Base-by-base conservation (phyloP, 92 coral and sea anemone species). In the Zoanthus solanderi region DNA sequence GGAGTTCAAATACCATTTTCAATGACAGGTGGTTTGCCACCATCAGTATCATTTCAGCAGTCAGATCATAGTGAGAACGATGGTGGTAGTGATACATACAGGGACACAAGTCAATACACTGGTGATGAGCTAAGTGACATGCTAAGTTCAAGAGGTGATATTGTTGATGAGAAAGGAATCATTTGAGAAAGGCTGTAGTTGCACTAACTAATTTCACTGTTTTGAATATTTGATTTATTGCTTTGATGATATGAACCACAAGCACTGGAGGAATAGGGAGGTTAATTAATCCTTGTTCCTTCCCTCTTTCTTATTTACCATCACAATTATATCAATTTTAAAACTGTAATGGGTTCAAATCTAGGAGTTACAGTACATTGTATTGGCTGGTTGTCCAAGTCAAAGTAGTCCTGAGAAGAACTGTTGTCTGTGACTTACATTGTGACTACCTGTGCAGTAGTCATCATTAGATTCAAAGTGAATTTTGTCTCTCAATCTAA, bases 31-130 rank as follows among this genome's bases (percentile, higher is more conserved):
- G 85, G 73, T 31, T 28, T 81, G 28, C 76, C 42, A 50, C 85
- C 85, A 47, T 69, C 85, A 46, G 28, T 65, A 75, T 66, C 85
- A 18, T 46, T 66, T 28, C 85, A 7, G 6, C 75, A 81, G 28
- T 65, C 85, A 9, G 53, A 13, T 47, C 44, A 63, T 3, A 81
- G 85, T 66, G 85, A 81, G 6, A 68, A 87, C 12, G 85, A 87
- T 17, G 85, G 90, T 32, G 78, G 85, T 68, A 92, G 92, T 72
- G 87, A 76, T 74, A 90, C 92, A 9, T 92, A 65, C 46, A 89
- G 88, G 50, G 98, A 92, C 45, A 91, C 92, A 4, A 92, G 95
- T 69, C 95, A 77, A n/a, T 92, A 83, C n/a, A 91, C 94, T 30
- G 94, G 92, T 75, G 95, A 92, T 37, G 85, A 81, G 31, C 66